Base-by-base conservation (phyloP, 2,888 invertebrate genomes). In the Lepidocyrtoides sp. region DNA sequence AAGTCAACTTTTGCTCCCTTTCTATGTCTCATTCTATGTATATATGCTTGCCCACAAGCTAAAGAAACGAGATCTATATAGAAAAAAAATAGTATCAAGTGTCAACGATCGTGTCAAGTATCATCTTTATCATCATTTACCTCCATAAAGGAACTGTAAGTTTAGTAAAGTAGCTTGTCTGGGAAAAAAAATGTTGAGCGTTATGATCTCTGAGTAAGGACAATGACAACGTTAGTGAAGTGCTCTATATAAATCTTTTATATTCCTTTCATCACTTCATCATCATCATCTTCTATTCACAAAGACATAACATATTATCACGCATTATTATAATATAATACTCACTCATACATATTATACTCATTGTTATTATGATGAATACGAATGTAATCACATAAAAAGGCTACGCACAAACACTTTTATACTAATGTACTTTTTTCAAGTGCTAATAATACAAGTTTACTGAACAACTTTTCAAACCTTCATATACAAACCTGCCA, bases 91-190 rank as follows among this genome's bases (percentile, higher is more conserved):
- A n/a, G 83, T 89, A 89, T 89, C 83, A 83, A 89, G 83, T 89
- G 89, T 89, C 89, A 89, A 36, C 75, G 77, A 83, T 89, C 89
- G 89, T 89, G 89, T 89, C 89, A 89, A 89, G 75, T 89, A 89
- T 89, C 89, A 83, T 89, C 89, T 89, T 89, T 83, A 89, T 89
- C 89, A 89, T 83, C 87, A 77, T 87, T 54, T 51, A 77, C 77
- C 77, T 77, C 77, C 14, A 77, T 41, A 69, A 69, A 77, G 77
- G 8, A 44, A n/a, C 77, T 29, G 51, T 29, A 26, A 48, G 77
- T 77, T 77, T 51, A 26, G 26, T 29, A 69, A 48, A 86, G 77
- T 77, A 60, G 77, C 86, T 75, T 86, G 86, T 86, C 86, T 72
- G 26, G 2, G 7, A 20, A 60, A 5, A 69, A 69, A 8, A 26